Evolutionary conservation across 2,888 invertebrate species (phyloP).

Genomic region (Ormyrus thymus): DNA sequence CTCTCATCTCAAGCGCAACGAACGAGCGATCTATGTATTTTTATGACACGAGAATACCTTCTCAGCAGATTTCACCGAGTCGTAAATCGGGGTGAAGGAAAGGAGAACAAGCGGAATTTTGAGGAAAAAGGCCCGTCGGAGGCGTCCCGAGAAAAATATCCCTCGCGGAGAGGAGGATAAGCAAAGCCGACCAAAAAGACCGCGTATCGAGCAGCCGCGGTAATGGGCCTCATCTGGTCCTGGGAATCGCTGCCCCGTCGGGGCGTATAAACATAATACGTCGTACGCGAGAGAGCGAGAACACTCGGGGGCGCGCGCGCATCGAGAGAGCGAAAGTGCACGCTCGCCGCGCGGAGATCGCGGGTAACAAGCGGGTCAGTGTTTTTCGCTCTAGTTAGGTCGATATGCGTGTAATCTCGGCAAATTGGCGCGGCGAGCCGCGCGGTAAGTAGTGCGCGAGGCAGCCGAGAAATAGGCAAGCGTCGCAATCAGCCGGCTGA

Average conservation of each 20-base stretch:
- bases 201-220: background rate
- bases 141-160: too few species aligned
- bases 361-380: conserved; percentile 67
- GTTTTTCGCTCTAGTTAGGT: conserved; percentile 70
- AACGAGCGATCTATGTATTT: too few species aligned
- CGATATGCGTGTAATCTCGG: conserved; percentile 69
- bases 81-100: too few species aligned
- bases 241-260: background rate
- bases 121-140: too few species aligned
- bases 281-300: background rate
- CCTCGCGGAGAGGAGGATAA: too few species aligned
- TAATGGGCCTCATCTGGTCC: conserved; percentile 28
- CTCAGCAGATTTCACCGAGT: too few species aligned
- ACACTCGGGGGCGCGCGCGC: background rate
- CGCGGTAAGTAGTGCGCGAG: conserved; percentile 2
- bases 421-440: conserved; percentile 65
- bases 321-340: conserved; percentile 28
- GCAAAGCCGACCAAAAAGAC: background rate
- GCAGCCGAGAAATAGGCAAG: background rate
- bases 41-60: too few species aligned
- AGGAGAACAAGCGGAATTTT: too few species aligned
- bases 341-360: background rate
- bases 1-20: too few species aligned
- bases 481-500: conserved; percentile 46
- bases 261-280: background rate